Percentiles rank a stretch among this genome's conserved stretches.
phyloP scores from a whole-genome alignment of 2,797 vertebrate genomes.

The Leptodactylus fallax region DNA sequence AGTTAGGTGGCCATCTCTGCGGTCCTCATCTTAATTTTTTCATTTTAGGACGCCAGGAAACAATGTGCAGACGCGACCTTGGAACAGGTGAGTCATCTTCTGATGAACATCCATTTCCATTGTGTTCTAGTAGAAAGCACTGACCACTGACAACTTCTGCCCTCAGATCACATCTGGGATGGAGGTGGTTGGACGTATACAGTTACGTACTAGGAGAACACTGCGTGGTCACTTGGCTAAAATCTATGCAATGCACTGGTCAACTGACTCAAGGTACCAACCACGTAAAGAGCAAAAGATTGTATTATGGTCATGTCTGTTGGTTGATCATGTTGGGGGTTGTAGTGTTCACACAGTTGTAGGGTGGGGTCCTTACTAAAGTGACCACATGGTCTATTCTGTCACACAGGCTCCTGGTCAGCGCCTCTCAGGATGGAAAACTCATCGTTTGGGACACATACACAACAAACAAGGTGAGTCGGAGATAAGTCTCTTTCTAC shows the following conservation, averaged over 20 bases:
- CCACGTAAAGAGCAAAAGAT: neutral
- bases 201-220: conserved; percentile 92
- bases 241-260: conserved; percentile 99
- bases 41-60: conserved; percentile 88
- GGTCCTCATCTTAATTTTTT: neutral
- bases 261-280: conserved; percentile 86
- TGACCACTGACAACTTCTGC: neutral
- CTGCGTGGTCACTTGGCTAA: conserved; percentile 95
- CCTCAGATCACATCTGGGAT: conserved; percentile 76
- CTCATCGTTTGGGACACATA: conserved; percentile 97
- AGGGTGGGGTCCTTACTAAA: neutral
- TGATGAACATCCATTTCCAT: neutral
- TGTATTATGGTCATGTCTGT: neutral
- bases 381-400: conserved; percentile 45
- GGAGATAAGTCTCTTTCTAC: neutral
- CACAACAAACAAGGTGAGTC: conserved; percentile 92
- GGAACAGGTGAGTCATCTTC: conserved; percentile 78
- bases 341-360: neutral
- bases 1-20: no score
- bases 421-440: conserved; percentile 97
- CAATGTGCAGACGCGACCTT: conserved; percentile 87
- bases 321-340: neutral
- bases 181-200: conserved; percentile 84
- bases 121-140: neutral
- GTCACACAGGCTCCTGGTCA: conserved; percentile 87